These are phyloP conservation scores for Miopithecus talapoin DNA, from an alignment of 2,797 vertebrate species.

Conservation along the genomic window DNA sequence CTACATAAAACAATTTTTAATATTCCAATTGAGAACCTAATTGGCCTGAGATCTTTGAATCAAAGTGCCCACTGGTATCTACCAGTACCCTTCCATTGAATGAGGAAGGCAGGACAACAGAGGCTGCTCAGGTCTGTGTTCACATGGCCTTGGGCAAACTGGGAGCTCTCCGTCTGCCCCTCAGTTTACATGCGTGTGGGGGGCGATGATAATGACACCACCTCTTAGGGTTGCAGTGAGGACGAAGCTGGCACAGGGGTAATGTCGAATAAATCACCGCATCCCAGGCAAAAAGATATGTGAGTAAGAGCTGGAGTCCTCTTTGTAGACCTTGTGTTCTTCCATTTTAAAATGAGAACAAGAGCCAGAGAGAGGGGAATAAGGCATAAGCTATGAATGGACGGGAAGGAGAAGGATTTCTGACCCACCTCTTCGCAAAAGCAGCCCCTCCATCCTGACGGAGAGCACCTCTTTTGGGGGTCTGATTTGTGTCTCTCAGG, in stretches of 20 bases:
- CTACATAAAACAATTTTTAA: slow-evolving; percentile 21
- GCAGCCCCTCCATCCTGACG: not conserved
- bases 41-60: not conserved
- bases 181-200: not conserved
- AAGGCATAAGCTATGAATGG: not conserved
- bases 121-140: not conserved
- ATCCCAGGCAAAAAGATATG: not conserved
- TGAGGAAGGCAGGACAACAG: not conserved
- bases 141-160: not conserved
- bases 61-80: not conserved
- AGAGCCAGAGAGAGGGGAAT: not conserved
- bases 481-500: not conserved
- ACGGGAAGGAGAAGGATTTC: not conserved
- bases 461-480: not conserved
- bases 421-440: not conserved
- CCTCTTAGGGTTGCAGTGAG: not conserved
- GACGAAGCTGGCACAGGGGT: not conserved
- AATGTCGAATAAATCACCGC: not conserved
- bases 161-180: not conserved
- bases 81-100: not conserved
- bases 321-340: not conserved
- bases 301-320: not conserved
- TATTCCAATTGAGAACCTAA: not conserved
- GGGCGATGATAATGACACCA: not conserved
- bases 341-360: not conserved